Percentiles rank a stretch among this genome's conserved stretches.
Conservation (phyloP, 2,888 invertebrate species). For the Polyommatus iphigenia region DNA sequence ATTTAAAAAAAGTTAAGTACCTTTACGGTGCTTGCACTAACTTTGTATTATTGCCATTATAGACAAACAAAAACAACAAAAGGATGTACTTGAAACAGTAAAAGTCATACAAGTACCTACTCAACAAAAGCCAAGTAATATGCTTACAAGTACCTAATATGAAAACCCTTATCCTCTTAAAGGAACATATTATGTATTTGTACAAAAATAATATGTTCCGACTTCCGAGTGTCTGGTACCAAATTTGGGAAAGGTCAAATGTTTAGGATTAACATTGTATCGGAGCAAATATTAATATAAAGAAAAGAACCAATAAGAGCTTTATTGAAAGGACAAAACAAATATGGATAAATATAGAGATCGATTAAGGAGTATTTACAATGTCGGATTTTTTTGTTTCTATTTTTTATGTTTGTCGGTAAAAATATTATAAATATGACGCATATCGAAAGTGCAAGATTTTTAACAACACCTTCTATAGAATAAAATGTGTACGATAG, state of each 20-base stretch:
- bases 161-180: not conserved
- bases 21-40: too few species aligned
- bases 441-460: too few species aligned
- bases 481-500: too few species aligned
- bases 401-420: not conserved
- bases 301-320: conserved; percentile 21
- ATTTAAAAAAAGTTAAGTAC: too few species aligned
- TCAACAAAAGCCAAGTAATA: not conserved
- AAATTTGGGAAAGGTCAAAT: conserved; percentile 18
- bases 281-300: conserved; percentile 31
- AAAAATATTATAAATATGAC: too few species aligned
- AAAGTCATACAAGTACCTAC: not conserved
- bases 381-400: not conserved
- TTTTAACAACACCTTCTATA: too few species aligned
- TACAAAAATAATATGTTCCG: conserved; percentile 15
- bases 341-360: conserved; percentile 31
- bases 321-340: conserved; percentile 32
- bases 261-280: conserved; percentile 23
- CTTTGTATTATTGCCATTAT: not conserved
- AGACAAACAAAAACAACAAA: not conserved
- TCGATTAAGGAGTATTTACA: not conserved
- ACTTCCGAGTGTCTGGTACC: conserved; percentile 7
- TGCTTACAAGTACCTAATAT: conserved; percentile 3
- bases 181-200: not conserved
- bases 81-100: not conserved